Conservation (phyloP, 2,888 invertebrate species). For the Autographa pulchrina region DNA sequence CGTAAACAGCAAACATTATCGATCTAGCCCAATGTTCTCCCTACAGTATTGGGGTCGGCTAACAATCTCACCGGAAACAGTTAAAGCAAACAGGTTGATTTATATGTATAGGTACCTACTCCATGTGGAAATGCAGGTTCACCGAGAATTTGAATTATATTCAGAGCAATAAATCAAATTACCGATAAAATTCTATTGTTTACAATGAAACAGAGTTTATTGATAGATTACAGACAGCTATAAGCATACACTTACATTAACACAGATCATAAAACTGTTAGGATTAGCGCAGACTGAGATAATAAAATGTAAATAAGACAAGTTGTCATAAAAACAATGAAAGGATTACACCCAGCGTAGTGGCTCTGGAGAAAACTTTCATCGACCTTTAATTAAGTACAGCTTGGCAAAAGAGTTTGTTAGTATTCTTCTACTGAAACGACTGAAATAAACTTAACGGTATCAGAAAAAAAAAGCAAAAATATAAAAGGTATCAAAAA, state of each 20-base stretch:
- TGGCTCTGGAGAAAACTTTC: too few species aligned
- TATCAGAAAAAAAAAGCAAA: too few species aligned
- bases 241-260: constrained; percentile 31
- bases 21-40: neutral
- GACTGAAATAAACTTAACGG: too few species aligned
- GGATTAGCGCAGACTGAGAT: neutral
- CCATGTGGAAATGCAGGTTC: constrained; percentile 10
- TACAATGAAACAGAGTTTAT: constrained; percentile 41
- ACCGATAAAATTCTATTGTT: constrained; percentile 45
- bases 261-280: neutral
- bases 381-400: too few species aligned
- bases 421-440: too few species aligned
- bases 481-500: too few species aligned
- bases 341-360: too few species aligned
- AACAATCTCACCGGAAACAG: neutral
- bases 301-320: too few species aligned
- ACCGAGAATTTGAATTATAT: constrained; percentile 23
- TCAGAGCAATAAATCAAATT: constrained; percentile 33
- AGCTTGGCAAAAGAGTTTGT: too few species aligned
- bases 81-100: neutral
- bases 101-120: neutral
- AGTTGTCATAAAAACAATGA: too few species aligned
- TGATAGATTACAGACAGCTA: constrained; percentile 36
- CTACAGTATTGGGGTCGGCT: neutral
- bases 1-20: too few species aligned